These are phyloP conservation scores for Tachina fera DNA, from an alignment of 2,888 invertebrate genomes.

Conservation along the genomic window DNA sequence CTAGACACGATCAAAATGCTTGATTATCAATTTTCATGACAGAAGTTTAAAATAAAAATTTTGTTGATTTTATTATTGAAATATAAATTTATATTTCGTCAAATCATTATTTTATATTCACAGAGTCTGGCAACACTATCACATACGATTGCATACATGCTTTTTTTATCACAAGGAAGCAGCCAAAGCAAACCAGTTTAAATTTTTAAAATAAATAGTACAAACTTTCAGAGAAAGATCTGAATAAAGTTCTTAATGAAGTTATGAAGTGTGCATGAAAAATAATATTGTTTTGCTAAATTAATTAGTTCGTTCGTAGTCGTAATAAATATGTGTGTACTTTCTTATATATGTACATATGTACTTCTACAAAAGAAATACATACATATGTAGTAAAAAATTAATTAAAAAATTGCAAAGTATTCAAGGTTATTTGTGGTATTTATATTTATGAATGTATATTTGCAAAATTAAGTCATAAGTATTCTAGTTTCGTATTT, in stretches of 20 bases:
- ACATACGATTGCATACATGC: not conserved
- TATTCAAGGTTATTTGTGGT: conserved; percentile 57
- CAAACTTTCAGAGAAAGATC: not conserved
- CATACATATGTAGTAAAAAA: not conserved
- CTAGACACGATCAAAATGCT: too few relatives aligned
- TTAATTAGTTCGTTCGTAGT: conserved; percentile 50
- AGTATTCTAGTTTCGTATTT: conserved; percentile 25
- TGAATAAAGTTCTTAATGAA: conserved; percentile 28
- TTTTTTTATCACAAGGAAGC: not conserved
- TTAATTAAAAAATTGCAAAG: conserved; percentile 20
- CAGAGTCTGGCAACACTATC: too few relatives aligned
- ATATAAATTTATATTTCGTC: too few relatives aligned
- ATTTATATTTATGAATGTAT: conserved; percentile 17
- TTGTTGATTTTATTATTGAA: too few relatives aligned
- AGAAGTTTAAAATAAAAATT: too few relatives aligned
- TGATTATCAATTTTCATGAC: too few relatives aligned
- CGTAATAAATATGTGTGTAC: conserved; percentile 4
- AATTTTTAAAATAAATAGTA: not conserved
- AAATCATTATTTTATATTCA: too few relatives aligned
- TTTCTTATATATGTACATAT: too few relatives aligned
- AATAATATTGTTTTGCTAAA: conserved; percentile 61
- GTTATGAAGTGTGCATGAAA: conserved; percentile 53
- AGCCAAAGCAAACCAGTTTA: not conserved
- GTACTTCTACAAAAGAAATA: conserved; percentile 13
- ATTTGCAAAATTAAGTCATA: conserved; percentile 34